Evolutionary conservation across 2,113 vertebrate species (phyloP).

Genomic region (Colinus virginianus): DNA sequence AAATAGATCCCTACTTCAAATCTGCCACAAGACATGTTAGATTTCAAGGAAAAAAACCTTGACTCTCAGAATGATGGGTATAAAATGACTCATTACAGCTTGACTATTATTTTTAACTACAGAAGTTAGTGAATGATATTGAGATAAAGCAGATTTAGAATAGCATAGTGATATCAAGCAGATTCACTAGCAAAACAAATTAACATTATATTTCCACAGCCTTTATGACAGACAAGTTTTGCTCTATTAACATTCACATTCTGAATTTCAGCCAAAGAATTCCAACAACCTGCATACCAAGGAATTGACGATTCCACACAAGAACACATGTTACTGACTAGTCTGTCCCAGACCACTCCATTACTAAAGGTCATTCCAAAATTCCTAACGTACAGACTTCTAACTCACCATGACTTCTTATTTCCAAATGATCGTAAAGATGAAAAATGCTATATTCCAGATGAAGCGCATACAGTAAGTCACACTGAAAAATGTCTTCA

Average conservation of each 20-base stretch:
- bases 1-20: conserved; percentile 41
- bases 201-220: not conserved
- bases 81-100: conserved; percentile 45
- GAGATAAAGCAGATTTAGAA: conserved; percentile 37
- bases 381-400: not conserved
- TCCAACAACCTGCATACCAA: conserved; percentile 26
- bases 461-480: not conserved
- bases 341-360: not conserved
- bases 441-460: not conserved
- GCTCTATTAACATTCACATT: conserved; percentile 14
- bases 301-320: not conserved
- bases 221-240: conserved; percentile 10
- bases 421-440: not conserved
- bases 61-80: conserved; percentile 7
- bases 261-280: conserved; percentile 41
- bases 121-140: not conserved
- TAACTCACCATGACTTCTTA: not conserved
- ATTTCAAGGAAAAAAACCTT: conserved; percentile 19
- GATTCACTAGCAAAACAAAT: conserved; percentile 21
- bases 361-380: not conserved
- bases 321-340: not conserved
- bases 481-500: not conserved
- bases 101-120: conserved; percentile 1
- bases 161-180: not conserved
- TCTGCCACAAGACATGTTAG: conserved; percentile 53